Percentiles rank a stretch among this genome's conserved stretches.
Conservation (phyloP, 2,888 invertebrate genomes). For the Leucozona laternaria region DNA sequence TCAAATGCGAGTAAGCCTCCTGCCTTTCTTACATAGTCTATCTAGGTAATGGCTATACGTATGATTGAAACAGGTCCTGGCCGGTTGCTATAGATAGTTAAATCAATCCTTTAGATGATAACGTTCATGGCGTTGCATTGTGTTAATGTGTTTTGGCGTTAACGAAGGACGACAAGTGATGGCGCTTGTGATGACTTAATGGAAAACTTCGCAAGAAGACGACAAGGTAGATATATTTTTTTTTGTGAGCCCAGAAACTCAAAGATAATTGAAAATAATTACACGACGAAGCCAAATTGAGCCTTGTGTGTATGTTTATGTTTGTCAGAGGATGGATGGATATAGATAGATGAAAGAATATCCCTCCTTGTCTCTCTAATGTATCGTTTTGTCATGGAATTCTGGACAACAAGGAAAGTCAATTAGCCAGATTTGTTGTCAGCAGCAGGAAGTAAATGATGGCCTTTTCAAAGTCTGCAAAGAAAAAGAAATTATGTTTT, state of each 20-base stretch:
- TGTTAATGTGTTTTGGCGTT: conserved; percentile 45
- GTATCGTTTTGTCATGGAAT: not conserved
- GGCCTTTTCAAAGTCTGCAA: conserved; percentile 8
- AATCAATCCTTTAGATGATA: conserved; percentile 37
- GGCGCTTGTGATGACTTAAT: conserved; percentile 8
- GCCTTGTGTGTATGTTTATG: not conserved
- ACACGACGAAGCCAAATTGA: not conserved
- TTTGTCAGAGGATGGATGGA: not conserved
- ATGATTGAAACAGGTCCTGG: not conserved
- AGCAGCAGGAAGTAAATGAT: not conserved
- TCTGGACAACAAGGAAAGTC: conserved; percentile 7
- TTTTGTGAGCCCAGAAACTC: not conserved
- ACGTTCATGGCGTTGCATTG: conserved; percentile 16
- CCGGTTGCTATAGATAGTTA: not conserved
- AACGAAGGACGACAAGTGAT: conserved; percentile 41
- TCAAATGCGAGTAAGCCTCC: not conserved
- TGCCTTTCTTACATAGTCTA: not conserved
- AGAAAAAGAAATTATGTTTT: not conserved
- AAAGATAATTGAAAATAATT: conserved; percentile 23
- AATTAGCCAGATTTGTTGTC: not conserved
- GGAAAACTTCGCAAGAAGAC: conserved; percentile 10
- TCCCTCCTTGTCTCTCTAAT: not conserved
- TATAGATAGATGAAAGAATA: not conserved
- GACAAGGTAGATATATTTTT: not conserved
- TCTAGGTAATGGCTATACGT: conserved; percentile 1